Conservation (phyloP, 2,113 vertebrate genomes). For the Perca fluviatilis region DNA sequence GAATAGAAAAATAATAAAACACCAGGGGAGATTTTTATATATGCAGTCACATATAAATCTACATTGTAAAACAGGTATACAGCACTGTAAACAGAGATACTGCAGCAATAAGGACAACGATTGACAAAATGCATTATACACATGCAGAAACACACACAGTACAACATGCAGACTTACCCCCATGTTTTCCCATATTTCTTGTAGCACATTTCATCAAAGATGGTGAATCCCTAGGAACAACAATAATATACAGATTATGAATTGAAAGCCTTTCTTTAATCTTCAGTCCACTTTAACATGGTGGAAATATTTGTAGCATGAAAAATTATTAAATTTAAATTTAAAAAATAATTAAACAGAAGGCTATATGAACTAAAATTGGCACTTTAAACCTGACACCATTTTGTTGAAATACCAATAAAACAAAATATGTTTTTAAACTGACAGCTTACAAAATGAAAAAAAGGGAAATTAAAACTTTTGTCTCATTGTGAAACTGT, state of each 20-base stretch:
- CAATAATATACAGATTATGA: not conserved
- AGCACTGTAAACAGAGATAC: not conserved
- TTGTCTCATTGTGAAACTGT: not conserved
- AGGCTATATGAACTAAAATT: not conserved
- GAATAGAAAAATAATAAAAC: not conserved
- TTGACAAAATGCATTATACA: not conserved
- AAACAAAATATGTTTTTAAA: not conserved
- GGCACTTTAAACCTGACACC: not conserved
- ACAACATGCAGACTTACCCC: conserved; percentile 79
- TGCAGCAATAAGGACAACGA: not conserved
- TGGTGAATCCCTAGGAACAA: conserved; percentile 68
- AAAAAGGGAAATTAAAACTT: not conserved
- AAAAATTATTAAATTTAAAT: not conserved
- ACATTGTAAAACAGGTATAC: not conserved
- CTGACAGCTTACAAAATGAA: not conserved
- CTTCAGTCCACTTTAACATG: not conserved
- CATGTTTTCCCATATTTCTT: conserved; percentile 85
- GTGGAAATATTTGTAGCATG: too few species aligned
- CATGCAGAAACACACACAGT: not conserved
- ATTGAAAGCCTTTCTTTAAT: not conserved
- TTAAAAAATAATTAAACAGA: too few species aligned
- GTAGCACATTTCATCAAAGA: conserved; percentile 80
- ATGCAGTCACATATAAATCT: not conserved
- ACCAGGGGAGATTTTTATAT: not conserved
- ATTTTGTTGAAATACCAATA: not conserved